A percentile compares a stretch with the other conserved stretches of the same genome.
phyloP scores from a whole-genome alignment of 1,140 invertebrate species.

The Acromyrmex heyeri region DNA sequence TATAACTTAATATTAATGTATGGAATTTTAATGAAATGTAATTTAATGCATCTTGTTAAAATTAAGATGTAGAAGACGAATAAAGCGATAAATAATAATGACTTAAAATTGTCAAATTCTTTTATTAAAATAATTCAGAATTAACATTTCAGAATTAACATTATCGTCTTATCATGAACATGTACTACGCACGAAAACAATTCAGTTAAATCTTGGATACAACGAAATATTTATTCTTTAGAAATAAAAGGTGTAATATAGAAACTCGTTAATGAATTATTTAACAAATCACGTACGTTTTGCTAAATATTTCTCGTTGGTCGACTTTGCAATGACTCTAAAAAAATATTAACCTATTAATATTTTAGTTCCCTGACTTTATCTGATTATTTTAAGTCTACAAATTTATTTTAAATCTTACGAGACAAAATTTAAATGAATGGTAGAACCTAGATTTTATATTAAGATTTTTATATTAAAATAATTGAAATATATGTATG shows the following conservation, averaged over 20 bases:
- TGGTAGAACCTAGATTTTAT: background rate
- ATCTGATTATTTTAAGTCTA: background rate
- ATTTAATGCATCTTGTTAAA: constrained; percentile 29
- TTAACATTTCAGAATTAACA: background rate
- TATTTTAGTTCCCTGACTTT: background rate
- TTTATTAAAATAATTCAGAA: background rate
- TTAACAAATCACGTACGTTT: constrained; percentile 24
- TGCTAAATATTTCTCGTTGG: constrained; percentile 34
- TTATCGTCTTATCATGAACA: background rate
- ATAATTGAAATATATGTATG: background rate
- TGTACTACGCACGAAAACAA: background rate
- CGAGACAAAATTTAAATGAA: background rate
- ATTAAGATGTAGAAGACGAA: background rate
- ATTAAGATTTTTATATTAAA: background rate
- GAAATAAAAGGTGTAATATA: constrained; percentile 18
- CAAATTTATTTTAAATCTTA: background rate
- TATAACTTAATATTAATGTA: constrained; percentile 8
- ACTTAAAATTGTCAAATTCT: background rate
- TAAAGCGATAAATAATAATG: background rate
- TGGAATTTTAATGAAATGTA: background rate
- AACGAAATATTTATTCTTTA: constrained; percentile 6
- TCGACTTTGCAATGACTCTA: background rate
- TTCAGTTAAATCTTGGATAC: background rate
- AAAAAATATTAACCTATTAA: background rate
- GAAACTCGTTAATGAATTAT: constrained; percentile 40